Evolutionary conservation across 2,113 vertebrate genomes (phyloP).

Genomic region (Empidonax alnorum): DNA sequence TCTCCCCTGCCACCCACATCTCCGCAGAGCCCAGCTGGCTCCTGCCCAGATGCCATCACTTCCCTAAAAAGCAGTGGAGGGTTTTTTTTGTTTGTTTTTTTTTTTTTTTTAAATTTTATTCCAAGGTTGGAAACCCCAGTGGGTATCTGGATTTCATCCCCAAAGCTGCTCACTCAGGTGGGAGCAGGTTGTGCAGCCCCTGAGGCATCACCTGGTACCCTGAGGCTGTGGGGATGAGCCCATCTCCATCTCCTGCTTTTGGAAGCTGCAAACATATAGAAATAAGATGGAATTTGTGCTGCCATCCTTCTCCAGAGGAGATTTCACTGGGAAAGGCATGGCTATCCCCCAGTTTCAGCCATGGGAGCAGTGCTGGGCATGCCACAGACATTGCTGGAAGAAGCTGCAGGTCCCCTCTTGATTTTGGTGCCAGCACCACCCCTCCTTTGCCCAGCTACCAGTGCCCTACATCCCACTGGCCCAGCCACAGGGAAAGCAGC

Average conservation of each 20-base stretch:
- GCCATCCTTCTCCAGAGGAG: not conserved
- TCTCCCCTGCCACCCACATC: not conserved
- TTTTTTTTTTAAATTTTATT: not conserved
- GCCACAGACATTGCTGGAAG: rapidly evolving
- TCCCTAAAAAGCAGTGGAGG: not conserved
- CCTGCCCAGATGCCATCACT: not conserved
- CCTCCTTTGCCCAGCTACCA: rapidly evolving
- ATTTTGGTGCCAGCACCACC: not conserved
- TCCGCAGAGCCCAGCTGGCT: not conserved
- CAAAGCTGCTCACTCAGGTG: not conserved
- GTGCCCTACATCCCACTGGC: rapidly evolving
- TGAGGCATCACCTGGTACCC: not conserved
- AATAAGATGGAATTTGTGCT: not conserved
- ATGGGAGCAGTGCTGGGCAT: rapidly evolving
- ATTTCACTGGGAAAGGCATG: rapidly evolving
- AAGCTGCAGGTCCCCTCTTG: not conserved
- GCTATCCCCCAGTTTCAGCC: rapidly evolving
- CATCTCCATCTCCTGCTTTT: not conserved
- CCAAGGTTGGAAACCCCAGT: not conserved
- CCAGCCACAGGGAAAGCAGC: not conserved
- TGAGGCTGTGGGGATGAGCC: not conserved
- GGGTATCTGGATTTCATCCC: not conserved
- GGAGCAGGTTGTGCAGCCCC: not conserved
- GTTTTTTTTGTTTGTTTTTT: too few species aligned
- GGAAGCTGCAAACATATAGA: rapidly evolving